Evolutionary conservation across 2,888 invertebrate species (phyloP), one percentile per base, ranked within the genome.

Genomic region (Teleiodes luculella): DNA sequence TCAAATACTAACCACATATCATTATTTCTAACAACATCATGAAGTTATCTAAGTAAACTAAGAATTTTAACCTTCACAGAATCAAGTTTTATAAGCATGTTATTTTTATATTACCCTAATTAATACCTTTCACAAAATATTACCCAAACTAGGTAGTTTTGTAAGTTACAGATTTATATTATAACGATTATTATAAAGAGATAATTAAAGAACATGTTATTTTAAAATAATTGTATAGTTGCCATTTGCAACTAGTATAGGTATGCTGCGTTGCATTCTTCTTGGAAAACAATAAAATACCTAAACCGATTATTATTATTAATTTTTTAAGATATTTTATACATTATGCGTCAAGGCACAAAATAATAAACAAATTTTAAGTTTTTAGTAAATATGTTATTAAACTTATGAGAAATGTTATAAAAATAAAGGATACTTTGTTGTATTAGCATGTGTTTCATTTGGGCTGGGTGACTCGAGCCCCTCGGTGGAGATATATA

Each of bases 1-100:
- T 80, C 6, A 24, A 24, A 75, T 70, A 43, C 24, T 83, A 82
- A 81, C 70, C 81, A 85, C 87, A 86, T 88, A 87, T 88, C 86
- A 87, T 86, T 83, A 80, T 80, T 80, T 79, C 74, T 83, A 83
- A 83, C 77, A 75, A 63, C 58, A 70, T 72, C 69, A 69, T 66
- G 62, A 66, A 68, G 55, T 62, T 64, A 62, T 56, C 59, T 60
- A 48, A 46, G 31, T 31, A 1, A 28, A 28, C 14, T n/a, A 4
- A 16, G 7, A 31, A 11, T 14, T 10, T n/a, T 28, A 30, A 46
- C 8, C 31, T 31, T 13, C 18, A 36, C 36, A 16, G 30, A 36
- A 18, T 35, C 35, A 45, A 20, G 33, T 43, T 28, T 13, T 24
- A n/a, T 45, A 35, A 36, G 20, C 18, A 49, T 36, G 45, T 43